These are phyloP conservation scores for Sterrhoptilus dennistouni DNA, from an alignment of 2,113 vertebrate species.

Conservation along the genomic window DNA sequence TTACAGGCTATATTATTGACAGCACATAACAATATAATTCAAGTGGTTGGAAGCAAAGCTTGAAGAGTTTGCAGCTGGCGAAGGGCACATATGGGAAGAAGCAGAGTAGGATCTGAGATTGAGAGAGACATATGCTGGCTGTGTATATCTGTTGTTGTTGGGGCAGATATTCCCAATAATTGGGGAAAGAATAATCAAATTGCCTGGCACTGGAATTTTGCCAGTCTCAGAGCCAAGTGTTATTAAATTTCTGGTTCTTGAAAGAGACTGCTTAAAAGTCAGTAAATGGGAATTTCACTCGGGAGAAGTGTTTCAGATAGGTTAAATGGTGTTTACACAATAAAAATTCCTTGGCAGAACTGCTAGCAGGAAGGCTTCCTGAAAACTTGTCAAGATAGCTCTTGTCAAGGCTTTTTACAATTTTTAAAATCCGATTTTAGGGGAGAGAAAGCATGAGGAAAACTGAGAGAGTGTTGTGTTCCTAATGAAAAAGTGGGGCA, in stretches of 20 bases:
- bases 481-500: background rate
- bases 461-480: background rate
- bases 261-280: slow-evolving; percentile 4
- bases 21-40: slow-evolving; percentile 4
- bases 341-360: slow-evolving; percentile 32
- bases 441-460: background rate
- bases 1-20: slow-evolving; percentile 1
- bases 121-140: background rate
- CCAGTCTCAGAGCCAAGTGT: slow-evolving; percentile 3
- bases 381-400: slow-evolving; percentile 32
- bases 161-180: slow-evolving; percentile 29
- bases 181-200: slow-evolving; percentile 1
- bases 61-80: slow-evolving; percentile 43
- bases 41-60: slow-evolving; percentile 1
- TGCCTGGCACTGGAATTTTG: slow-evolving; percentile 24
- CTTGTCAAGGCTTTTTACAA: background rate
- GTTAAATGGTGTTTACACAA: slow-evolving; percentile 35
- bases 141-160: background rate
- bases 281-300: slow-evolving; percentile 16
- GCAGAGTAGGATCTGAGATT: background rate
- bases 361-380: background rate
- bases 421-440: background rate
- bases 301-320: background rate
- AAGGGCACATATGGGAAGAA: background rate
- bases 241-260: slow-evolving; percentile 13